Conservation (phyloP, 2,797 vertebrate genomes). For the Glossophaga mutica region DNA sequence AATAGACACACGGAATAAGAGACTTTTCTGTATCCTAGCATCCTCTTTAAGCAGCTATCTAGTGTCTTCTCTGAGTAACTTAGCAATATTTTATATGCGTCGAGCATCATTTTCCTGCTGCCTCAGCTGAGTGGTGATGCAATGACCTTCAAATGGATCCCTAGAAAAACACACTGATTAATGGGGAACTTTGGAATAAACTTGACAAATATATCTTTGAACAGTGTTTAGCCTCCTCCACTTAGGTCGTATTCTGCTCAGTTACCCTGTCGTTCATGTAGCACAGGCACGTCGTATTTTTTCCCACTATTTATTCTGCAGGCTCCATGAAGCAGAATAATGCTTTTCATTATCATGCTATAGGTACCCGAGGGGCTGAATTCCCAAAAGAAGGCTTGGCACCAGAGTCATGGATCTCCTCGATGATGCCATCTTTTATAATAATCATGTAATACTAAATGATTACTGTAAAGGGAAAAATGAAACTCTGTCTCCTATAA, state of each 20-base stretch:
- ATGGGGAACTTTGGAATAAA: background rate
- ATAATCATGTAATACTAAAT: constrained; percentile 28
- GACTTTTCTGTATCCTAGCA: background rate
- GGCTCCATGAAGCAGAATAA: constrained; percentile 12
- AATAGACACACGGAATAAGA: background rate
- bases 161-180: constrained; percentile 14
- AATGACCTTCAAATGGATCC: background rate
- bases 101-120: background rate
- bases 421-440: constrained; percentile 14
- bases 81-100: background rate
- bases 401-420: constrained; percentile 5
- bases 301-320: background rate
- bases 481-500: background rate
- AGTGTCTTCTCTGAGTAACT: background rate
- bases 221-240: background rate
- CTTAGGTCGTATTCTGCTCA: background rate
- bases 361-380: background rate
- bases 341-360: constrained; percentile 45
- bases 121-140: background rate
- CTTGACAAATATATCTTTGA: constrained; percentile 25
- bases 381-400: constrained; percentile 20
- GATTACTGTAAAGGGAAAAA: constrained; percentile 35
- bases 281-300: background rate
- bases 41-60: background rate
- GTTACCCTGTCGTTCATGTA: background rate